Evolutionary conservation across 2,888 invertebrate species (phyloP).

Genomic region (Nomada flava): DNA sequence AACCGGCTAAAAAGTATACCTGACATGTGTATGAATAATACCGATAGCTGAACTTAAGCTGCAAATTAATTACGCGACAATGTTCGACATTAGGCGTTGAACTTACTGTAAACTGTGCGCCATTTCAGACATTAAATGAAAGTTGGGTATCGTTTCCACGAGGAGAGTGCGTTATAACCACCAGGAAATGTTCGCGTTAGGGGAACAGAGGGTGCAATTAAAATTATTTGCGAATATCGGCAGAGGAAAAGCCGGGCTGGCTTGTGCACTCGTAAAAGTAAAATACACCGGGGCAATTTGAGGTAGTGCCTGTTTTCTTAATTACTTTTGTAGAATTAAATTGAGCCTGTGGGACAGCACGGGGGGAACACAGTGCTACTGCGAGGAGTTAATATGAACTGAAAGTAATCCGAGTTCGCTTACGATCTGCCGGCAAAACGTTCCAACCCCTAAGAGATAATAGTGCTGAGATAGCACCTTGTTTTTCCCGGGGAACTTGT

Average conservation of each 20-base stretch:
- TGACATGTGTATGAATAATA: not conserved
- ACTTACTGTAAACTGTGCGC: not conserved
- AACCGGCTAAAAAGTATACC: no score
- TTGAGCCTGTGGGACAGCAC: conserved; percentile 24
- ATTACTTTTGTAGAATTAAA: conserved; percentile 55
- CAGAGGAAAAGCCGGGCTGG: not conserved
- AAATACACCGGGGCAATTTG: conserved; percentile 44
- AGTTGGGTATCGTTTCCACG: not conserved
- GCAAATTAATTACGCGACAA: not conserved
- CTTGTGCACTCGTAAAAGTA: conserved; percentile 17
- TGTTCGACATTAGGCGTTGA: not conserved
- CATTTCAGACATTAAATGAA: not conserved
- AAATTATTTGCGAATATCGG: conserved; percentile 29
- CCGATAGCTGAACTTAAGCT: not conserved
- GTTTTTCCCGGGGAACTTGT: conserved; percentile 33
- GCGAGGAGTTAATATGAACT: conserved; percentile 48
- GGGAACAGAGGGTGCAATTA: not conserved
- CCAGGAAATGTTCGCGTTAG: not conserved
- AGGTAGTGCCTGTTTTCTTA: conserved; percentile 50
- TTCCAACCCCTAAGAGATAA: conserved; percentile 38
- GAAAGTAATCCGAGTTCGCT: conserved; percentile 52
- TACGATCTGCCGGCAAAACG: conserved; percentile 30
- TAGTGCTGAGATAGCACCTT: conserved; percentile 25
- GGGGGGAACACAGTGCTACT: not conserved
- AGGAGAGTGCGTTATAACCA: not conserved